Conservation (phyloP, 1,140 invertebrate species). For the Macrostomum lignano region DNA sequence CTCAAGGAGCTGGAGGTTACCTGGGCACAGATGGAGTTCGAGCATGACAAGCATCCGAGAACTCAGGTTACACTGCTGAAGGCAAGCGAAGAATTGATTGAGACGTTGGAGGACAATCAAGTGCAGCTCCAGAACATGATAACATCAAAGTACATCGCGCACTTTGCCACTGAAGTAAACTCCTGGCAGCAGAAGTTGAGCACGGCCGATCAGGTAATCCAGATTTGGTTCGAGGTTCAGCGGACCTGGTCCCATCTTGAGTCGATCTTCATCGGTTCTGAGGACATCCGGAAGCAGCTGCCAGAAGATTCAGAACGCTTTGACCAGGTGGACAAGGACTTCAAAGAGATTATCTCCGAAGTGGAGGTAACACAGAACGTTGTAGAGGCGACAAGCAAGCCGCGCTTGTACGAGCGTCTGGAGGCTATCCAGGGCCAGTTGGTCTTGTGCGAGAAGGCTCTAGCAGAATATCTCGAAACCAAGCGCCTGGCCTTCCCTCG, state of each 20-base stretch:
- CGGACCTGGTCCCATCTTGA: slow-evolving; percentile 81
- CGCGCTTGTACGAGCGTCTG: slow-evolving; percentile 43
- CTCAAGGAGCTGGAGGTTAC: slow-evolving; percentile 57
- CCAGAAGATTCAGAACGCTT: slow-evolving; percentile 71
- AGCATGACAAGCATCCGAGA: slow-evolving; percentile 52
- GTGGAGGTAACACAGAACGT: slow-evolving; percentile 38
- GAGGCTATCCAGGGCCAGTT: slow-evolving; percentile 54
- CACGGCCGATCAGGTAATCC: slow-evolving; percentile 57
- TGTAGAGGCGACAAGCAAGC: slow-evolving; percentile 55
- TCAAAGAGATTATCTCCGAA: slow-evolving; percentile 35
- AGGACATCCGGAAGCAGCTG: slow-evolving; percentile 71
- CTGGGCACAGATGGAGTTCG: slow-evolving; percentile 71
- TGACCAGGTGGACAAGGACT: slow-evolving; percentile 59
- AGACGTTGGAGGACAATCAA: slow-evolving; percentile 83
- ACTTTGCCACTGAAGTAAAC: slow-evolving; percentile 72
- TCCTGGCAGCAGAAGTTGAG: slow-evolving; percentile 71
- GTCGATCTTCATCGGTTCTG: slow-evolving; percentile 85
- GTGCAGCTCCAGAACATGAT: slow-evolving; percentile 73
- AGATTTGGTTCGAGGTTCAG: slow-evolving; percentile 79
- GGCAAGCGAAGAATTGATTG: slow-evolving; percentile 72
- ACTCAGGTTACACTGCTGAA: slow-evolving; percentile 51
- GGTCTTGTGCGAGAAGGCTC: slow-evolving; percentile 71
- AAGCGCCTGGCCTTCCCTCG: slow-evolving; percentile 73
- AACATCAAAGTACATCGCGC: slow-evolving; percentile 79
- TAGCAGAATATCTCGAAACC: slow-evolving; percentile 81